Evolutionary conservation across 2,797 vertebrate species (phyloP).

Genomic region (Bovichtus diacanthus): DNA sequence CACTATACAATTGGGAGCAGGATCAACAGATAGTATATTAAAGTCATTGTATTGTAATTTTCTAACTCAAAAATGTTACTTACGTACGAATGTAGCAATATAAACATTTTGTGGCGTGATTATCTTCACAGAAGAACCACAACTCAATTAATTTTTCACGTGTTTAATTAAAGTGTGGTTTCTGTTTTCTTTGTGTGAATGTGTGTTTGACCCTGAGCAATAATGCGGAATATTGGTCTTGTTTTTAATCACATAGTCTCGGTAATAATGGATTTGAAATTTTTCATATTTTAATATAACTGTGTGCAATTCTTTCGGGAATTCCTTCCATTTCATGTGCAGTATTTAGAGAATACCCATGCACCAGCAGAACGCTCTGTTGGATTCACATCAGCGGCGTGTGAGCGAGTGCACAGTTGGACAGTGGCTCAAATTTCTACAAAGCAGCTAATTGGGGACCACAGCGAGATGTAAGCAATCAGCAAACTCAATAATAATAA

Average conservation of each 20-base stretch:
- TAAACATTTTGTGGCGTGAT: neutral
- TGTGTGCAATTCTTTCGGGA: neutral
- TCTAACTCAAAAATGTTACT: neutral
- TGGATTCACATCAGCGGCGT: neutral
- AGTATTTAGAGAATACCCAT: neutral
- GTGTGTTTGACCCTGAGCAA: neutral
- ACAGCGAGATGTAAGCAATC: neutral
- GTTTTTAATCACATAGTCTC: neutral
- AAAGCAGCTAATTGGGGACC: constrained; percentile 4
- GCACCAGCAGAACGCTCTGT: neutral
- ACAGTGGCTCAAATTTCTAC: neutral
- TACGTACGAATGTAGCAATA: neutral
- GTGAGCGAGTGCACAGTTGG: neutral
- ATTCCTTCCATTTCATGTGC: neutral
- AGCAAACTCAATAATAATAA: neutral
- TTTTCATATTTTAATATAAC: neutral
- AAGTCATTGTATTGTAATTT: neutral
- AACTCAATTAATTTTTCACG: too few relatives aligned
- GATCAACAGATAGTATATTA: neutral
- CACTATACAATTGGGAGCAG: too few relatives aligned
- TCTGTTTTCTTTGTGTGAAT: neutral
- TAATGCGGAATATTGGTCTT: too few relatives aligned
- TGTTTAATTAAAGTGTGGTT: neutral
- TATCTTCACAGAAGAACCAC: neutral
- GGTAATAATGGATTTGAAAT: neutral